Conservation (phyloP, 2,888 invertebrate genomes). For the Ceraclea dissimilis region DNA sequence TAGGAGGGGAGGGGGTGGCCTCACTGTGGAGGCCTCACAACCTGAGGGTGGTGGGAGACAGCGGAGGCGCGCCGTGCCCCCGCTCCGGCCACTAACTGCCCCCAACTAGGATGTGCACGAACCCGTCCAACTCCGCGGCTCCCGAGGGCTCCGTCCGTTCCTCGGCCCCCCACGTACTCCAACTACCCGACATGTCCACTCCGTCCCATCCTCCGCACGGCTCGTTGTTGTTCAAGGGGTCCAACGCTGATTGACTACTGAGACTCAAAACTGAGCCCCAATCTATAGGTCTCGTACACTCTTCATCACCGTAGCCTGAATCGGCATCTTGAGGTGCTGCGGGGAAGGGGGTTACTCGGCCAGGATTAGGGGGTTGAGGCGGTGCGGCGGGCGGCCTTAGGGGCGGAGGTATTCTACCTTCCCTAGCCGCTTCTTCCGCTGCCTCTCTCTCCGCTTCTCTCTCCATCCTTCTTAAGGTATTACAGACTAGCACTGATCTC, state of each 20-base stretch:
- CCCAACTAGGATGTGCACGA: slow-evolving; percentile 58
- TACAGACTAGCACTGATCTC: slow-evolving; percentile 88
- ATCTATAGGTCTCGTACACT: slow-evolving; percentile 69
- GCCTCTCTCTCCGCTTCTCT: slow-evolving; percentile 75
- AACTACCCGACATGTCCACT: slow-evolving; percentile 16
- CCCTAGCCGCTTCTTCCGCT: slow-evolving; percentile 45
- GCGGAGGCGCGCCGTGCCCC: slow-evolving; percentile 25
- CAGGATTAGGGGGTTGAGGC: slow-evolving; percentile 28
- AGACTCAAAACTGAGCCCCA: slow-evolving; percentile 87
- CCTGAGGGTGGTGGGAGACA: slow-evolving; percentile 21
- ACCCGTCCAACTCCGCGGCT: slow-evolving; percentile 23
- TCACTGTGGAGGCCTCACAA: slow-evolving; percentile 15
- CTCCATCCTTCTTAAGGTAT: slow-evolving; percentile 82
- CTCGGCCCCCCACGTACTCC: slow-evolving; percentile 29
- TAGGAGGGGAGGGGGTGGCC: background rate
- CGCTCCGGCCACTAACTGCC: slow-evolving; percentile 51
- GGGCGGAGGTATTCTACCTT: slow-evolving; percentile 40
- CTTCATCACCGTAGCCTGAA: slow-evolving; percentile 61
- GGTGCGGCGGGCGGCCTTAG: slow-evolving; percentile 34
- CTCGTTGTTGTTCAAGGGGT: slow-evolving; percentile 57
- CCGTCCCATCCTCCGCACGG: slow-evolving; percentile 38
- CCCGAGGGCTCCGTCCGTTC: slow-evolving; percentile 29
- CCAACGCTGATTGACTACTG: slow-evolving; percentile 78
- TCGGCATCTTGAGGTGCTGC: slow-evolving; percentile 18
- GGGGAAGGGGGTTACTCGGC: slow-evolving; percentile 19